These are phyloP conservation scores for Oophaga sylvatica DNA, from an alignment of 2,797 vertebrate genomes.

Conservation along the genomic window DNA sequence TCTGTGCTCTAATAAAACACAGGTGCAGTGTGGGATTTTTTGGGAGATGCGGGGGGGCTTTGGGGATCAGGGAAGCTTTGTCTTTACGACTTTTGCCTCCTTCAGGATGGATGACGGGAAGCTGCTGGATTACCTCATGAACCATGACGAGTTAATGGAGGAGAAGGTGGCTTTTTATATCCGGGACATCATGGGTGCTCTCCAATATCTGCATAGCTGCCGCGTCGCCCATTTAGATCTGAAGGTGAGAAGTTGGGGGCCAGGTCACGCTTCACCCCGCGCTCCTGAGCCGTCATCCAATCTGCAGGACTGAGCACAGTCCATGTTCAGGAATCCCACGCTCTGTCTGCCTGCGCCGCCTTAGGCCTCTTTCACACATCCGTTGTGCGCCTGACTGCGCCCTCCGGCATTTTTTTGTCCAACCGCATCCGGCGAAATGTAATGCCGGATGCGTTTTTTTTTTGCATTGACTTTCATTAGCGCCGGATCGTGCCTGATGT, in stretches of 20 bases:
- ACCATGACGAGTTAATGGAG: slow-evolving; percentile 95
- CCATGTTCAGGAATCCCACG: too few relatives aligned
- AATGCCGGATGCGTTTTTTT: too few relatives aligned
- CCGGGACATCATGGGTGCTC: slow-evolving; percentile 89
- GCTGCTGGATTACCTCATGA: slow-evolving; percentile 91
- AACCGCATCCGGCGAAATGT: too few relatives aligned
- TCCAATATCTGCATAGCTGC: slow-evolving; percentile 96
- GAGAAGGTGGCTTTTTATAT: slow-evolving; percentile 96
- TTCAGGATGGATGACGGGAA: slow-evolving; percentile 90
- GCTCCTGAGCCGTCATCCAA: neutral
- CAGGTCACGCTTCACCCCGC: neutral
- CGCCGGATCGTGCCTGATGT: too few relatives aligned
- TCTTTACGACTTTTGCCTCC: slow-evolving; percentile 1
- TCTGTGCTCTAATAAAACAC: too few relatives aligned
- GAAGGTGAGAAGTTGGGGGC: slow-evolving; percentile 78
- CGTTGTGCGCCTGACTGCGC: too few relatives aligned
- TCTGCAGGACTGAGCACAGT: too few relatives aligned
- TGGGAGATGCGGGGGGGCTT: too few relatives aligned
- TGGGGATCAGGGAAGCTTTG: neutral
- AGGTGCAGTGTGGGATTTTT: neutral
- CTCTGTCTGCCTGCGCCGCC: too few relatives aligned
- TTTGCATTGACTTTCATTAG: too few relatives aligned
- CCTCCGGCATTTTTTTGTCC: too few relatives aligned
- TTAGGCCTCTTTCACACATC: too few relatives aligned
- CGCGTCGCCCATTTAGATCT: slow-evolving; percentile 93